Percentiles rank a stretch among this genome's conserved stretches.
These are phyloP conservation scores for Neolamprologus tretocephalus DNA, from an alignment of 2,113 vertebrate genomes.

Conservation along the genomic window DNA sequence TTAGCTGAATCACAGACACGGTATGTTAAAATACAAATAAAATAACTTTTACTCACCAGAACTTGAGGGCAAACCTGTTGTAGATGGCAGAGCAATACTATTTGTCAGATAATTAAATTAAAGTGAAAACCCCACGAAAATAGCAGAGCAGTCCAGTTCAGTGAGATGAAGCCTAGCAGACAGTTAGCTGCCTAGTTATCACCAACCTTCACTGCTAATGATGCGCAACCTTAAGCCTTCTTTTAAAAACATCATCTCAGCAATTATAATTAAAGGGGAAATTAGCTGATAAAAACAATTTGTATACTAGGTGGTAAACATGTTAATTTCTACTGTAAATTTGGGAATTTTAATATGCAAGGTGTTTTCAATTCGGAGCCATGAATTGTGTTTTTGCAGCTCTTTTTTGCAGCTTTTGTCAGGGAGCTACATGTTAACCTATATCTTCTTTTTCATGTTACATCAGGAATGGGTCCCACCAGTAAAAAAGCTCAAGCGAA, in stretches of 20 bases:
- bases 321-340: background rate
- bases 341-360: background rate
- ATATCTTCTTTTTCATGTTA: background rate
- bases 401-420: background rate
- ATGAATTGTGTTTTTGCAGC: background rate
- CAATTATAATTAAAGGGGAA: background rate
- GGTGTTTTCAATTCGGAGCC: background rate
- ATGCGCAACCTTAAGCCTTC: background rate
- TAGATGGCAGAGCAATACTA: background rate
- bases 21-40: background rate
- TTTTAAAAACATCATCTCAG: background rate
- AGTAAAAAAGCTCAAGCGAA: constrained; percentile 69
- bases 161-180: background rate
- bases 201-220: background rate
- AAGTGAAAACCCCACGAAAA: background rate
- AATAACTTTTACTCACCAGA: background rate
- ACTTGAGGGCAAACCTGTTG: background rate
- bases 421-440: background rate
- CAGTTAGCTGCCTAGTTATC: background rate
- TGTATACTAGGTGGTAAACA: background rate
- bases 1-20: background rate
- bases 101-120: background rate
- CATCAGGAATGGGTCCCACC: constrained; percentile 76
- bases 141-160: background rate
- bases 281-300: background rate